Evolutionary conservation across 2,888 invertebrate species (phyloP), one percentile per base, ranked within the genome.

Genomic region (Eristalinus sepulchralis): DNA sequence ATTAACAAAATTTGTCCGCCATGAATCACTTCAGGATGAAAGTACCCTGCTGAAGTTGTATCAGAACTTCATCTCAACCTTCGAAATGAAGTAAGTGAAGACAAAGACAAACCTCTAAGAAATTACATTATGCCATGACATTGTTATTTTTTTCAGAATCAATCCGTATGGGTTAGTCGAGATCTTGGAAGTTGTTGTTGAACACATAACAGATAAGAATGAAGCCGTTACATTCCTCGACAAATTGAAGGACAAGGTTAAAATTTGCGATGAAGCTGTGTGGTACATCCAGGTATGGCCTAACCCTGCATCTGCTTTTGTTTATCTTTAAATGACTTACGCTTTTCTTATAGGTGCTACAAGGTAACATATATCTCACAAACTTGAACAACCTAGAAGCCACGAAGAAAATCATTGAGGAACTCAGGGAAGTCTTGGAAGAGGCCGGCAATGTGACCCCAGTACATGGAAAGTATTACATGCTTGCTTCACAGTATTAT

Each of bases 401-500:
- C 13, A 96, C 97, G 0, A 97, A 97, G 94, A 96, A 96, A 91
- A 95, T 98, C 60, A 97, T 98, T 57, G 97, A 97, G 89, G 96
- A 97, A 89, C 95, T 98, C 11, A 97, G 97, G 89, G 95, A 95
- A 27, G 95, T 97, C 17, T 93, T 99, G 17, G 98, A 98, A 89
- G 96, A 96, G 89, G 96, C 97, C 0, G 98, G 98, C 90, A 98
- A 98, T 31, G 96, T 99, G 2, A 98, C 98, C 0, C 94, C 97
- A 0, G 98, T 99, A 0, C 99, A 99, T 91, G 98, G 98, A 31
- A 94, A 97, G 90, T 99, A 97, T 92, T 99, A 98, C 91, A 95
- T 98, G 89, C 94, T 99, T 2, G 98, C 98, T 4, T 97, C 98
- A 1, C 97, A 98, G 89, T 97, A 98, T 90, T 98, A 98, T 92